Percentiles rank a stretch among this genome's conserved stretches.
Evolutionary conservation across 2,113 vertebrate genomes (phyloP).

Genomic region (Taurulus bubalis): DNA sequence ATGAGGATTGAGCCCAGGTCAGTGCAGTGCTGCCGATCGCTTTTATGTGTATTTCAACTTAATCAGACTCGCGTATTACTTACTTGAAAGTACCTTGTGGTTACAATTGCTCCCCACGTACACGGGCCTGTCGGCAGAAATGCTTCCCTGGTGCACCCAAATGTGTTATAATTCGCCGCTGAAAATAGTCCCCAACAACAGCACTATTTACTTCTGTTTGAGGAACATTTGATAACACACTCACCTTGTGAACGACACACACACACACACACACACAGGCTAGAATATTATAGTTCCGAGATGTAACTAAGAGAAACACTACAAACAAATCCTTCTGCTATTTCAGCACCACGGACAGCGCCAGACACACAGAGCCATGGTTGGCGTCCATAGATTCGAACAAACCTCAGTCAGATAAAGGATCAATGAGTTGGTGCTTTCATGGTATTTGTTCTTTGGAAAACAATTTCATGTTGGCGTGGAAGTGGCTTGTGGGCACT

Average conservation of each 20-base stretch:
- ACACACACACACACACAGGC: too few species aligned
- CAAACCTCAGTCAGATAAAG: too few species aligned
- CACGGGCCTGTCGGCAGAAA: not conserved
- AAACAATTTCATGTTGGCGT: not conserved
- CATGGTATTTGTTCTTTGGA: not conserved
- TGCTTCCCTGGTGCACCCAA: not conserved
- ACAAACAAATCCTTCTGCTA: too few species aligned
- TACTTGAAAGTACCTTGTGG: not conserved
- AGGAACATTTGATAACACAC: not conserved
- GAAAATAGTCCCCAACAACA: not conserved
- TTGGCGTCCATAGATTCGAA: too few species aligned
- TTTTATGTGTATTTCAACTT: not conserved
- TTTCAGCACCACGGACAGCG: too few species aligned
- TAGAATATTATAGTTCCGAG: too few species aligned
- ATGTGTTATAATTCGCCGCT: not conserved
- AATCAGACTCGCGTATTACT: not conserved
- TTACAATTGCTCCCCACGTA: not conserved
- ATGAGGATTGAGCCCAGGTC: conserved; percentile 9
- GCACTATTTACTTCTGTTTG: not conserved
- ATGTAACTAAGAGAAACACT: too few species aligned
- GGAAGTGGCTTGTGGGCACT: too few species aligned
- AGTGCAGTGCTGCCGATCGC: not conserved
- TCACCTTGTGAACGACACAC: too few species aligned
- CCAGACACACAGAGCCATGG: too few species aligned
- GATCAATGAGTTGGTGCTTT: too few species aligned